These are phyloP conservation scores for Planococcus citri DNA, from an alignment of 1,140 invertebrate species.

Conservation along the genomic window DNA sequence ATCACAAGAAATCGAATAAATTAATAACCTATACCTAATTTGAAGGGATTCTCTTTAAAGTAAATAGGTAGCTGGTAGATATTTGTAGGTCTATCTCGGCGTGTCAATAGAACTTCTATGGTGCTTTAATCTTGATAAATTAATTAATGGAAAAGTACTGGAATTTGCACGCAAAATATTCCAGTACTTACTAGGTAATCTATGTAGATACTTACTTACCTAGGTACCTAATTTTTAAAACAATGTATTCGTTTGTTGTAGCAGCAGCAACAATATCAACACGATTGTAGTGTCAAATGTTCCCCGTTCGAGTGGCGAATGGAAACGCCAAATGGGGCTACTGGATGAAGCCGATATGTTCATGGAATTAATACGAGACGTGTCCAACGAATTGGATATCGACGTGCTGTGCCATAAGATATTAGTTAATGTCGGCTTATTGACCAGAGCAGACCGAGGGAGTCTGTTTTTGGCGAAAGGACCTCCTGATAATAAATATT, in stretches of 20 bases:
- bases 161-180: no score
- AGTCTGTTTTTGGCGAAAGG: constrained; percentile 78
- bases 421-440: constrained; percentile 73
- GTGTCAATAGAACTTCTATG: no score
- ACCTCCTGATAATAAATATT: constrained; percentile 53
- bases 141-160: no score
- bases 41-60: no score
- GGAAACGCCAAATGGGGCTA: constrained; percentile 43
- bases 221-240: no score
- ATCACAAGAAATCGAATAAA: no score
- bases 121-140: no score
- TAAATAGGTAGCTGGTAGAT: no score
- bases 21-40: no score
- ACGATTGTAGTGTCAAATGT: constrained; percentile 6
- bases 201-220: no score
- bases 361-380: constrained; percentile 85
- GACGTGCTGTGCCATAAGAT: constrained; percentile 89
- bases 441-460: constrained; percentile 75
- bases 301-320: constrained; percentile 28
- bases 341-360: constrained; percentile 70
- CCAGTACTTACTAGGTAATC: no score
- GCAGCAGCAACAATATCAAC: neutral
- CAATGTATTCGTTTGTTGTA: neutral
- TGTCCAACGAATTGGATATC: constrained; percentile 85
- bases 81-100: no score